Conservation (phyloP, 1,140 invertebrate genomes). For the Babylonia areolata region DNA sequence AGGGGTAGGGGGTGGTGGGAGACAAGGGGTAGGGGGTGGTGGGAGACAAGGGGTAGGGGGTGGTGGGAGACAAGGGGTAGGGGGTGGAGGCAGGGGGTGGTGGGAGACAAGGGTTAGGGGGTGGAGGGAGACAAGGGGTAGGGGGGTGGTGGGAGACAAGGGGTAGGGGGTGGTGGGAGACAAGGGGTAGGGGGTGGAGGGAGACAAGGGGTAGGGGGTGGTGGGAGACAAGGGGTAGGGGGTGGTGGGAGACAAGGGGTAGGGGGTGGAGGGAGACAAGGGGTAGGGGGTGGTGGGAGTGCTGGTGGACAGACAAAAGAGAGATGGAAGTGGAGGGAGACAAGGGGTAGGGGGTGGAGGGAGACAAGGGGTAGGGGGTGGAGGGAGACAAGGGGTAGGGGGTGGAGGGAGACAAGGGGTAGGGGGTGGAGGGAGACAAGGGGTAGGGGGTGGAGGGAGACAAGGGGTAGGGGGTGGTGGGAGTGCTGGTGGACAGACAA, state of each 20-base stretch:
- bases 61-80: not conserved
- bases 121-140: not conserved
- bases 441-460: not conserved
- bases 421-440: not conserved
- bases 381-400: not conserved
- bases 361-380: too few relatives aligned
- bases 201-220: too few relatives aligned
- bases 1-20: too few relatives aligned
- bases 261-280: not conserved
- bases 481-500: too few relatives aligned
- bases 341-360: too few relatives aligned
- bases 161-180: not conserved
- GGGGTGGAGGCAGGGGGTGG: too few relatives aligned
- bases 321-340: not conserved
- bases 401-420: too few relatives aligned
- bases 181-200: not conserved
- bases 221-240: not conserved
- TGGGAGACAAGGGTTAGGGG: not conserved
- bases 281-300: not conserved
- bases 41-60: too few relatives aligned
- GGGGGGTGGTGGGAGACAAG: too few relatives aligned
- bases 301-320: not conserved
- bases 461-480: too few relatives aligned
- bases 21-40: not conserved
- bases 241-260: too few relatives aligned